These are phyloP conservation scores for Corvus hawaiiensis DNA, from an alignment of 2,113 vertebrate species.

Conservation along the genomic window DNA sequence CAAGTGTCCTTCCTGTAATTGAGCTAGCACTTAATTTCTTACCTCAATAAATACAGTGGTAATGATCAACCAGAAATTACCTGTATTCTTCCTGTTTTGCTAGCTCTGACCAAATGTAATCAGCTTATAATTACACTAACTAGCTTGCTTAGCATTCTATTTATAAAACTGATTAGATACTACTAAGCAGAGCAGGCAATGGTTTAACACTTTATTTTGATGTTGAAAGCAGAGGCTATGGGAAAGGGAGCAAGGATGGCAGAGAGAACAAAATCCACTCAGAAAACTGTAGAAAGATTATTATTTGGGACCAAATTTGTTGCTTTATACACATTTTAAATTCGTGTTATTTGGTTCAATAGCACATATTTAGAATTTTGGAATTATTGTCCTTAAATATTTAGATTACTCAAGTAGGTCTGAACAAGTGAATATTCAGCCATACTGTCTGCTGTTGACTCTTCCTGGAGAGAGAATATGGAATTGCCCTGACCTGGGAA, in stretches of 20 bases:
- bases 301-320: background rate
- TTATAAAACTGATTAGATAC: conserved; percentile 27
- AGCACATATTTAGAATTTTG: background rate
- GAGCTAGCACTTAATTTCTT: conserved; percentile 15
- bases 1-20: background rate
- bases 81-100: conserved; percentile 34
- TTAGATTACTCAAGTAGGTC: background rate
- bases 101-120: conserved; percentile 39
- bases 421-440: background rate
- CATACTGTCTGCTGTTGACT: background rate
- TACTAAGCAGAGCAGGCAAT: background rate
- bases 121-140: conserved; percentile 25
- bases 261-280: background rate
- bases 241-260: background rate
- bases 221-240: background rate
- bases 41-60: background rate
- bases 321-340: background rate
- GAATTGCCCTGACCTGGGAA: background rate
- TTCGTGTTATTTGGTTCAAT: background rate
- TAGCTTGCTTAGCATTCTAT: conserved; percentile 44
- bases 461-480: background rate
- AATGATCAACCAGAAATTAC: conserved; percentile 31
- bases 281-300: background rate
- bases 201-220: background rate
- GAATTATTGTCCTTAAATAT: background rate